phyloP scores from a whole-genome alignment of 2,797 vertebrate species.

The Poeciliopsis presidionis region DNA sequence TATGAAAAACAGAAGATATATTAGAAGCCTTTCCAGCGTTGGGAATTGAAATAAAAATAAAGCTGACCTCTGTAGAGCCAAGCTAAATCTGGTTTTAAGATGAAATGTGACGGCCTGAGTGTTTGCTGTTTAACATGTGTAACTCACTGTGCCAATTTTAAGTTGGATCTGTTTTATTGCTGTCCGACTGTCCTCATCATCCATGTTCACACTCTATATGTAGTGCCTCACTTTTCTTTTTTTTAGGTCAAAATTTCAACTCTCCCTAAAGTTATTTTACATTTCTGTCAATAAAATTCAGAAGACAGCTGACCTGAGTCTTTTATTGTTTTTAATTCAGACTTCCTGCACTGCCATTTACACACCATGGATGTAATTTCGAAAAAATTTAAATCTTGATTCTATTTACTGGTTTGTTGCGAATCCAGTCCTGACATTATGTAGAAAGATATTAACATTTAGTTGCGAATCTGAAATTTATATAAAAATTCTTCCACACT shows the following conservation, averaged over 20 bases:
- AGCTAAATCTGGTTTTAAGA: not conserved
- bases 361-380: not conserved
- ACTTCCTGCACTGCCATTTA: too few species aligned
- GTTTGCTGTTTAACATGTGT: constrained; percentile 34
- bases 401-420: not conserved
- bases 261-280: constrained; percentile 19
- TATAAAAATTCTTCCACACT: not conserved
- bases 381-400: not conserved
- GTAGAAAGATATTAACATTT: not conserved
- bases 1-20: not conserved
- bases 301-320: not conserved
- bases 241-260: constrained; percentile 40
- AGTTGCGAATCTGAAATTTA: not conserved
- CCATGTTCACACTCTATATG: constrained; percentile 38
- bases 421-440: not conserved
- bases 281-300: constrained; percentile 11
- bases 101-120: constrained; percentile 11
- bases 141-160: constrained; percentile 31
- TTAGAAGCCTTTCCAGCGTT: not conserved
- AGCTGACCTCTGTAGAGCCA: not conserved
- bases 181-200: constrained; percentile 24
- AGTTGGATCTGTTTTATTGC: not conserved
- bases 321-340: not conserved
- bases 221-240: constrained; percentile 38
- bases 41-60: not conserved